phyloP scores from a whole-genome alignment of 2,113 vertebrate species.

The Phaethon lepturus region DNA sequence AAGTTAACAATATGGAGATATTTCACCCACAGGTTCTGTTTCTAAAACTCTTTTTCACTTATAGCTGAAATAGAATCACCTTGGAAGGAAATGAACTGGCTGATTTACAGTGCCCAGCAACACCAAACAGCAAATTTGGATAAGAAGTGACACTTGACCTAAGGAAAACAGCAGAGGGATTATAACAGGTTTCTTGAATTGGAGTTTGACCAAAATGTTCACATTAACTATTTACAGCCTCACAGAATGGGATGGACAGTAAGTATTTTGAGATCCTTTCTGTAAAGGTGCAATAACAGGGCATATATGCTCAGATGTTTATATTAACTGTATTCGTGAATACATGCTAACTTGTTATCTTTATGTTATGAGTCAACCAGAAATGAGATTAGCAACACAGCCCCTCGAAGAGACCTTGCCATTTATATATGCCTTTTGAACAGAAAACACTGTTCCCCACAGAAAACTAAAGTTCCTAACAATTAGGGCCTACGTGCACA shows the following conservation, averaged over 20 bases:
- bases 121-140: background rate
- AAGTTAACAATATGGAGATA: background rate
- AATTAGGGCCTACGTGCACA: background rate
- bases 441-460: background rate
- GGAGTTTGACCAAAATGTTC: background rate
- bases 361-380: background rate
- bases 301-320: background rate
- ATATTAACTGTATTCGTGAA: background rate
- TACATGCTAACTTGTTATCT: background rate
- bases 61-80: background rate
- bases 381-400: background rate
- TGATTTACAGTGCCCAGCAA: background rate
- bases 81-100: background rate
- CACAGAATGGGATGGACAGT: background rate
- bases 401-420: background rate
- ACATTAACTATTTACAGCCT: background rate
- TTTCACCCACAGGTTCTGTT: background rate
- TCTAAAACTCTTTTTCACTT: constrained; percentile 30
- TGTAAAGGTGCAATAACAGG: background rate
- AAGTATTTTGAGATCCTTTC: background rate
- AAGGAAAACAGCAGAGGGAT: background rate
- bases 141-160: background rate
- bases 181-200: background rate
- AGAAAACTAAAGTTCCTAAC: background rate
- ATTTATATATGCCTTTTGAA: background rate